Conservation (phyloP, 2,113 vertebrate species). For the Semicossyphus pulcher region DNA sequence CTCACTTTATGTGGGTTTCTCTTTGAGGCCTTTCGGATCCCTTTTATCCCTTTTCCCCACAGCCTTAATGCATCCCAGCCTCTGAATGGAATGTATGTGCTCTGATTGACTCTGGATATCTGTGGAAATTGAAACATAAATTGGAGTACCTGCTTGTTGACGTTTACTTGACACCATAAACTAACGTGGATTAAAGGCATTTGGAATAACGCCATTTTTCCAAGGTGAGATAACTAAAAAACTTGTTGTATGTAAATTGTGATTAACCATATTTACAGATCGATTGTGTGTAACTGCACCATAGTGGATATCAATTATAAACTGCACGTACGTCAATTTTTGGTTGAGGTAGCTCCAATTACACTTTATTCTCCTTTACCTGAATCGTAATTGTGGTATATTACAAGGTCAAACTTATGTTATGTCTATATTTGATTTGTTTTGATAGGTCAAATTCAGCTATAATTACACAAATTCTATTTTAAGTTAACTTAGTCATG, state of each 20-base stretch:
- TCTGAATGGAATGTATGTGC: slow-evolving; percentile 37
- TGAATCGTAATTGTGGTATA: no score
- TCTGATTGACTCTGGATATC: slow-evolving; percentile 48
- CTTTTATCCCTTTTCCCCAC: slow-evolving; percentile 6
- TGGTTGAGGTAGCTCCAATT: no score
- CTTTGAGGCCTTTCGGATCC: slow-evolving; percentile 71
- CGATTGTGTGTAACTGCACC: no score
- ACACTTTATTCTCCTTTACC: no score
- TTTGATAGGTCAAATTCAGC: no score
- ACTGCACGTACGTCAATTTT: no score
- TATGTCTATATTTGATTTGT: no score
- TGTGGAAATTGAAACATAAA: neutral
- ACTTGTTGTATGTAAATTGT: neutral
- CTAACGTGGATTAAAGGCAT: slow-evolving; percentile 52
- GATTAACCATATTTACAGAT: no score
- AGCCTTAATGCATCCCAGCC: slow-evolving; percentile 42
- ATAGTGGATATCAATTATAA: no score
- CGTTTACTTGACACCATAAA: slow-evolving; percentile 20
- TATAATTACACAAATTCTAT: no score
- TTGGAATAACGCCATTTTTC: slow-evolving; percentile 15
- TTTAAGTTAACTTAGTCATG: no score
- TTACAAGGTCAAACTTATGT: no score
- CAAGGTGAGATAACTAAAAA: slow-evolving; percentile 70
- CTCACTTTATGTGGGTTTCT: slow-evolving; percentile 57
- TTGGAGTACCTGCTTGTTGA: slow-evolving; percentile 42